These are phyloP conservation scores for Falco columbarius DNA, from an alignment of 2,797 vertebrate genomes.

Conservation along the genomic window DNA sequence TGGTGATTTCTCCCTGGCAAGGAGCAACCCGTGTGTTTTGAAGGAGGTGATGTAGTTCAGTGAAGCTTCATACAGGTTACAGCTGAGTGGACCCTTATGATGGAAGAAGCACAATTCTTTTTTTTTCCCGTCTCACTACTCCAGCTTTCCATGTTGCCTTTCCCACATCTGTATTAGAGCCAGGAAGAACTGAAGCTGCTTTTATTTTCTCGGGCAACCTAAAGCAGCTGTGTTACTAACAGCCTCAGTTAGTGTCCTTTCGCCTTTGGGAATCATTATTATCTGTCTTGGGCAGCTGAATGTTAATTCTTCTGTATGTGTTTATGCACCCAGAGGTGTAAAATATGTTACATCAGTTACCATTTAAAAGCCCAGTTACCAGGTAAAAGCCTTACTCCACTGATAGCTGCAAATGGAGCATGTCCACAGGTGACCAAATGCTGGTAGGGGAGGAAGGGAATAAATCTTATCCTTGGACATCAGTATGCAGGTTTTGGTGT, in stretches of 20 bases:
- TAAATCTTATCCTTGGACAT: background rate
- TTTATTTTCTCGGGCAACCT: background rate
- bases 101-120: background rate
- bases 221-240: background rate
- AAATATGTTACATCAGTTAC: background rate
- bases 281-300: background rate
- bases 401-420: background rate
- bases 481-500: background rate
- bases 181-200: background rate
- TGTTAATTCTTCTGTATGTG: background rate
- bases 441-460: background rate
- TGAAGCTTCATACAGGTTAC: background rate
- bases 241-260: background rate
- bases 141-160: background rate
- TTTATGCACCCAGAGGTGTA: background rate
- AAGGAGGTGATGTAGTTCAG: background rate
- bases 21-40: background rate
- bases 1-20: background rate
- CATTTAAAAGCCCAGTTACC: background rate
- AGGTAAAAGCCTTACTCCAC: background rate
- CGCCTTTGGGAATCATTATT: background rate
- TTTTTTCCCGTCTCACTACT: background rate
- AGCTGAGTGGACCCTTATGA: background rate
- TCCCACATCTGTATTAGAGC: background rate
- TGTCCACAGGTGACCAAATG: background rate